Base-by-base conservation (phyloP, 2,888 invertebrate species). In the Microctonus aethiopoides region DNA sequence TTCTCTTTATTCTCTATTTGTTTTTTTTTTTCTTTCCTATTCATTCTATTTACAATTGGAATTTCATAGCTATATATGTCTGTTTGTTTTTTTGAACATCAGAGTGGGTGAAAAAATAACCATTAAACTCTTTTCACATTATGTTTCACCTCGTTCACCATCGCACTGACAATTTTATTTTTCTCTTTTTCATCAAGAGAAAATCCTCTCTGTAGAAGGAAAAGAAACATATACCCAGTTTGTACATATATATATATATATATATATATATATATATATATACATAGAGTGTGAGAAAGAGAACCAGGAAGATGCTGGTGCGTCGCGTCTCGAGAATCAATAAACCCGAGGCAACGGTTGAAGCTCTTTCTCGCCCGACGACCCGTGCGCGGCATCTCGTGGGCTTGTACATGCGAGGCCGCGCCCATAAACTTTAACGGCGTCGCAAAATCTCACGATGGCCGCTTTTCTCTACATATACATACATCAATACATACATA, bases 371-470 rank as follows among this genome's bases (percentile, higher is more conserved):
- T 41, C 65, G 41, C 54, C 60, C 66, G 64, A 65, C 71, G 67
- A 61, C 54, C 69, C 70, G 70, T 71, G 75, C 68, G 75, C 70
- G 72, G 73, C 6, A 46, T 46, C 46, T 16, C 46, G 74, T 73
- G 76, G 76, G 79, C 75, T 77, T 76, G 77, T 81, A 83, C 80
- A 80, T 76, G 76, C 78, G 76, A 81, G 82, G 79, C 84, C 85
- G 84, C 82, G 81, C 84, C 84, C 85, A 84, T 85, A 84, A 86
- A 85, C 79, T 84, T 84, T 81, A 83, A 84, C 83, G 78, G 81
- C 81, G 78, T 80, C 80, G 79, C 82, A 77, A 80, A 85, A 85
- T 84, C 80, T 81, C 78, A 72, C 76, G 77, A 76, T 77, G 72
- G 75, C 74, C 81, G 77, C 77, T 72, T 75, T 69, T 77, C 70